Base-by-base conservation (phyloP, 1,140 invertebrate species). In the Drosophila azteca region DNA sequence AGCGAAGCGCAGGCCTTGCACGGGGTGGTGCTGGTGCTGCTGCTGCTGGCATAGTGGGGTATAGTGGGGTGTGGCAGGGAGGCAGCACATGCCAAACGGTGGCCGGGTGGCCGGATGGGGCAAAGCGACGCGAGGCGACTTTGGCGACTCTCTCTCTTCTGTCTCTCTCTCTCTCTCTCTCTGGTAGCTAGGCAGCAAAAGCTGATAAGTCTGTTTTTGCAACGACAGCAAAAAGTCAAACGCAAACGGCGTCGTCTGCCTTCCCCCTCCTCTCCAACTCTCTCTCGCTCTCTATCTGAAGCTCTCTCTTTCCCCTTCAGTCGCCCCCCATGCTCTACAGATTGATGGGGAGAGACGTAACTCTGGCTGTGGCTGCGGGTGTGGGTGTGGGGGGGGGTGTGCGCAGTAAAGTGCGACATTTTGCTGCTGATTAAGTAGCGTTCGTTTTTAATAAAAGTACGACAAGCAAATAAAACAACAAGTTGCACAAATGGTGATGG, bases 341-440 rank as follows among this genome's bases (percentile, higher is more conserved):
- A 39, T 39, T 39, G 35, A 39, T 39, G 35, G 35, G 31, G 24
- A 24, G 31, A 39, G 35, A 39, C 35, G 11, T 11, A 9, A 9
- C 45, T 69, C 43, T 63, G 26, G 24, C 7, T 51, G 31, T 3
- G 51, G 26, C 64, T 35, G 66, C 60, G 49, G 13, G 7, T 50
- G 29, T 11, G 64, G 35, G 66, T 39, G 67, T 64, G 75, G n/a
- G n/a, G n/a, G 17, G 17, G 17, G 17, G 17, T 20, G 17, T 83
- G 75, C 60, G 75, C 79, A 68, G 83, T 82, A 88, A 87, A 87
- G 83, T 88, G 83, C 83, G 83, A 87, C 83, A 87, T 87, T 87
- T 87, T 87, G 83, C 83, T 88, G 83, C 83, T 87, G 83, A 87
- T 87, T 87, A 87, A 82, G 83, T 87, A 88, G 83, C 83, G 83